Evolutionary conservation across 2,888 invertebrate genomes (phyloP).

Genomic region (Nemoura dubitans): DNA sequence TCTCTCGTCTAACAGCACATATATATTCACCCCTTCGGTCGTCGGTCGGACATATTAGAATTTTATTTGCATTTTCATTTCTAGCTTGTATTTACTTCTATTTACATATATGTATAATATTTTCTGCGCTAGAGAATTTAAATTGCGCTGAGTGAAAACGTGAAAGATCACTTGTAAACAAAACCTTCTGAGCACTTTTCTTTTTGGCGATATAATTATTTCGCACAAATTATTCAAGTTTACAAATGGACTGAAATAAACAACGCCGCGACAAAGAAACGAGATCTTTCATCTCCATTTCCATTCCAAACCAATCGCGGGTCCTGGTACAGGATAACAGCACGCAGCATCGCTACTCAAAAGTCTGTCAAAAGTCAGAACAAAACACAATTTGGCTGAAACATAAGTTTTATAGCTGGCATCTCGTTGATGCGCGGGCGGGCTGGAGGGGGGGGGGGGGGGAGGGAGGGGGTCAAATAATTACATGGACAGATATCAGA

Average conservation of each 20-base stretch:
- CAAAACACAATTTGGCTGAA: constrained; percentile 7
- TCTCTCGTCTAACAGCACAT: neutral
- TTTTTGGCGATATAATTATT: neutral
- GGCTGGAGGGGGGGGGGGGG: neutral
- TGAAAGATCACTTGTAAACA: neutral
- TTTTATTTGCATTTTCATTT: constrained; percentile 2
- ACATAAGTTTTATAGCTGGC: neutral
- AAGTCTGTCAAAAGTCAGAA: neutral
- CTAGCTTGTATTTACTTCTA: neutral
- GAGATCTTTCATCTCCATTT: neutral
- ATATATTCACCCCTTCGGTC: neutral
- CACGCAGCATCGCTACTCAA: neutral
- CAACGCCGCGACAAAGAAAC: neutral
- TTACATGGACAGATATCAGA: neutral
- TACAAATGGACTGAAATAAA: neutral
- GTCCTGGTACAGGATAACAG: neutral
- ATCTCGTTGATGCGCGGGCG: too few relatives aligned
- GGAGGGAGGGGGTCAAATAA: neutral
- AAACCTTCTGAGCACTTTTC: neutral
- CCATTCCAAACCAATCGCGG: neutral
- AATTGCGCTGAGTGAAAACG: neutral
- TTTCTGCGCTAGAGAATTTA: neutral
- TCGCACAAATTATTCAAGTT: neutral
- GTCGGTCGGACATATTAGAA: neutral
- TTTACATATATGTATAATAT: neutral